Conservation (phyloP, 2,113 vertebrate genomes). For the Saimiri boliviensis region DNA sequence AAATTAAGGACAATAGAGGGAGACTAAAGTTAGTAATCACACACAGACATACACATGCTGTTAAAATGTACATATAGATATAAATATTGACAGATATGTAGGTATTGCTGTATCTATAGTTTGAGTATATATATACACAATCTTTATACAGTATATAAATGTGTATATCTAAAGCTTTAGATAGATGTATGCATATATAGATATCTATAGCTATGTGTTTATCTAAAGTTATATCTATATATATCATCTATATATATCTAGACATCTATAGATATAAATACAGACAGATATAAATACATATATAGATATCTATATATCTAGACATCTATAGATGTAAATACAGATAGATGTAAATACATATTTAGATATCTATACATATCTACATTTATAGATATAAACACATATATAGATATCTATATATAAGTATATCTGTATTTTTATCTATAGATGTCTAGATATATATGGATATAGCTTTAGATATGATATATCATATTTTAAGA, state of each 20-base stretch:
- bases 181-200: neutral
- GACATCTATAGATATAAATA: no score
- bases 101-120: neutral
- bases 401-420: no score
- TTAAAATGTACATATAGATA: neutral
- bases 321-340: neutral
- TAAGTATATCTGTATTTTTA: no score
- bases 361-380: no score
- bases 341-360: no score
- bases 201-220: neutral
- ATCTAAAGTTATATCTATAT: neutral
- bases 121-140: neutral
- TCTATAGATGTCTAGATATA: no score
- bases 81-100: neutral
- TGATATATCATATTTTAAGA: no score
- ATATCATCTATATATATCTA: neutral
- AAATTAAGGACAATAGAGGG: neutral
- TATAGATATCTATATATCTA: neutral
- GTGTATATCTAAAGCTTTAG: neutral
- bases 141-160: neutral
- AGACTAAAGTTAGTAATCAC: neutral
- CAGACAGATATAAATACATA: no score
- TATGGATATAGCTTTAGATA: no score
- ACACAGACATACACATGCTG: neutral
- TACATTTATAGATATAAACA: no score